Base-by-base conservation (phyloP, 1,140 invertebrate genomes). In the Cephus cinctus region DNA sequence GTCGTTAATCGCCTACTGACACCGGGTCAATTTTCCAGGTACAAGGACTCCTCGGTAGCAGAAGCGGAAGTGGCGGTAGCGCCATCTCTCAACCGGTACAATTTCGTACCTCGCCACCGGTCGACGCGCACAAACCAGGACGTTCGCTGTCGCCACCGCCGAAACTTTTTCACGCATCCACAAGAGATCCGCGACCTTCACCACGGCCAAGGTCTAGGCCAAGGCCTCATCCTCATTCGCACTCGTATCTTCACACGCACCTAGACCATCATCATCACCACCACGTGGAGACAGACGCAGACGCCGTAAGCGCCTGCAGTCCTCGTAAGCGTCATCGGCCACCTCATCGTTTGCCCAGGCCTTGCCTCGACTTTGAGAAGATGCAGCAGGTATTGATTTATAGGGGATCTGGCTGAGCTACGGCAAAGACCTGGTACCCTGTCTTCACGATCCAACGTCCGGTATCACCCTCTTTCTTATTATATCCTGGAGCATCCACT, bases 371-470 rank as follows among this genome's bases (percentile, higher is more conserved):
- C 80, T 96, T 96, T 74, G 92, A 96, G 78, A 96, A 96, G 82
- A 96, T 96, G 92, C 92, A 94, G 79, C 87, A 90, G 86, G 88
- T 90, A 79, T n/a, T n/a, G n/a, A n/a, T n/a, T n/a, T n/a, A n/a
- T n/a, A n/a, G n/a, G n/a, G n/a, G n/a, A n/a, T n/a, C n/a, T n/a
- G n/a, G n/a, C n/a, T n/a, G n/a, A n/a, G n/a, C n/a, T n/a, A n/a
- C n/a, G n/a, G n/a, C n/a, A n/a, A n/a, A n/a, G n/a, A n/a, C n/a
- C n/a, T n/a, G n/a, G n/a, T n/a, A n/a, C n/a, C n/a, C n/a, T n/a
- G n/a, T n/a, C n/a, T n/a, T n/a, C n/a, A n/a, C n/a, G n/a, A n/a
- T n/a, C n/a, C n/a, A n/a, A n/a, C n/a, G n/a, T n/a, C n/a, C n/a
- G n/a, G n/a, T n/a, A n/a, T n/a, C n/a, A n/a, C n/a, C n/a, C n/a